phyloP scores from a whole-genome alignment of 2,113 vertebrate genomes.

The Aptenodytes patagonicus region DNA sequence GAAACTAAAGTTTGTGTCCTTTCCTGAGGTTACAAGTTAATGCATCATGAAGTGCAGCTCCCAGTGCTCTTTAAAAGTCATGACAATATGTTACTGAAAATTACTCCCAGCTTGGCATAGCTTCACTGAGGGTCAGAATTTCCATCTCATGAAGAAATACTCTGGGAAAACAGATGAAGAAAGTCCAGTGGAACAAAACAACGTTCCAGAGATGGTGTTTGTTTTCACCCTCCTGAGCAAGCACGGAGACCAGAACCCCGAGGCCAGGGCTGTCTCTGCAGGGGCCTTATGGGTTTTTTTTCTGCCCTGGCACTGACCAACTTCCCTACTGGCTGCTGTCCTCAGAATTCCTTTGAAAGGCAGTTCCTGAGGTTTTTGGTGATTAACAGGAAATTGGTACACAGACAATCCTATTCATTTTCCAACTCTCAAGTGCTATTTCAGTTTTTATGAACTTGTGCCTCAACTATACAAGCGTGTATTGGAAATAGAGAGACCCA shows the following conservation, averaged over 20 bases:
- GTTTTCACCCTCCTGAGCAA: slow-evolving; percentile 32
- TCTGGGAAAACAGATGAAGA: slow-evolving; percentile 45
- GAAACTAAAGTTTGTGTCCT: slow-evolving; percentile 32
- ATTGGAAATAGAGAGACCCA: background rate
- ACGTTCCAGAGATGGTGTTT: slow-evolving; percentile 5
- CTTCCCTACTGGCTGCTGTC: slow-evolving; percentile 37
- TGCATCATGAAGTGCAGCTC: slow-evolving; percentile 31
- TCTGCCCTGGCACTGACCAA: slow-evolving; percentile 21
- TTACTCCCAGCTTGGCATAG: slow-evolving; percentile 23
- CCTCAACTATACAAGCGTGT: background rate
- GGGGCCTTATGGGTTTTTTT: background rate
- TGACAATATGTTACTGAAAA: slow-evolving; percentile 6
- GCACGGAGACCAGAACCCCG: background rate
- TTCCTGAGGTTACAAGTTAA: slow-evolving; percentile 57
- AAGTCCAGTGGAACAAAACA: slow-evolving; percentile 42
- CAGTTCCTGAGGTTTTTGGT: slow-evolving; percentile 32
- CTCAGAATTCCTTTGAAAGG: slow-evolving; percentile 41
- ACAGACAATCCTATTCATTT: background rate
- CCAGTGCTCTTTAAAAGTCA: slow-evolving; percentile 32
- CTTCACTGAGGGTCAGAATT: slow-evolving; percentile 52
- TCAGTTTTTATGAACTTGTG: slow-evolving; percentile 6
- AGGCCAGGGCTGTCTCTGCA: background rate
- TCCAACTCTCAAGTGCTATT: slow-evolving; percentile 6
- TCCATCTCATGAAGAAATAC: slow-evolving; percentile 38
- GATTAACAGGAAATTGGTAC: slow-evolving; percentile 30